Evolutionary conservation across 2,888 invertebrate genomes (phyloP), one percentile per base, ranked within the genome.

Genomic region (Drosophila mimetica): DNA sequence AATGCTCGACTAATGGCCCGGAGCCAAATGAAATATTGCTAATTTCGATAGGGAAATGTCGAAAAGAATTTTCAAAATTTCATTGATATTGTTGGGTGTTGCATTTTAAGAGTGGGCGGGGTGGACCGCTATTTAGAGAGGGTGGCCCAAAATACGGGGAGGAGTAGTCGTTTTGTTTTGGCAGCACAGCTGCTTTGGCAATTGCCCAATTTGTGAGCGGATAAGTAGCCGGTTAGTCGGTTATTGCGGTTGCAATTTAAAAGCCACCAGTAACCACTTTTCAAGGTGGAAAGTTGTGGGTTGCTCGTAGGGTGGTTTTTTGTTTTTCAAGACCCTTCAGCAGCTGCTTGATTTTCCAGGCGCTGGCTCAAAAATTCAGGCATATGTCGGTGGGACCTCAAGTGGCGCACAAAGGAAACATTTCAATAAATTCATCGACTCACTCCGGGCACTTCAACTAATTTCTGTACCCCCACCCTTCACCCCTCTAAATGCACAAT

Each of bases 351-450:
- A 82, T 84, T 81, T 81, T 73, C 67, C 65, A 64, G 39, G 28
- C n/a, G 44, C 73, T 55, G 57, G 30, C 46, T 46, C 46, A 30
- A 74, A 63, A 73, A 73, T 73, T 75, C 60, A 63, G 73, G 82
- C 87, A 82, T 86, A 86, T 82, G 81, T 66, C 59, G n/a, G 18
- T 28, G 34, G 74, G 50, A 61, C 63, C 72, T 65, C 71, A 65
- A 65, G 72, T 63, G 63, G 50, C 42, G 36, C 37, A 34, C 55
- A 59, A 59, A 67, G 67, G 57, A 55, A 72, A 72, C 59, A 80
- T 81, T 86, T 86, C 85, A 82, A 82, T 87, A 86, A 86, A 83
- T 76, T 76, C 82, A 82, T 84, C 82, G 75, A 69, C 51, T 53
- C 55, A 54, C 48, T 53, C 51, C 54, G 41, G 51, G 69, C 87